Percentiles rank a stretch among this genome's conserved stretches.
phyloP scores from a whole-genome alignment of 2,113 vertebrate species.

The Pomatorhinus ruficollis region DNA sequence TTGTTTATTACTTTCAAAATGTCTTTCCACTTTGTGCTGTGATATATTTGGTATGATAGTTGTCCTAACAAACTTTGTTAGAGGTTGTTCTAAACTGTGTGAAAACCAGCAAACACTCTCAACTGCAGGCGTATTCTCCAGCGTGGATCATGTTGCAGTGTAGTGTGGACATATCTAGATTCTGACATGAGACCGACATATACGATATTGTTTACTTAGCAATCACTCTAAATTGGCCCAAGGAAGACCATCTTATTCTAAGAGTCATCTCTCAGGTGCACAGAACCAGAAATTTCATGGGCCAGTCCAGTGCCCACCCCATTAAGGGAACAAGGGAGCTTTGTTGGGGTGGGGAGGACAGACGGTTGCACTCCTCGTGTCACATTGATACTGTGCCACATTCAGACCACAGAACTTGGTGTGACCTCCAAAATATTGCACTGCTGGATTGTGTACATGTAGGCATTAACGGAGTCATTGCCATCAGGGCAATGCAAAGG shows the following conservation, averaged over 20 bases:
- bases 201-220: not conserved
- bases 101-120: not conserved
- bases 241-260: not conserved
- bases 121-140: not conserved
- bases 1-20: constrained; percentile 34
- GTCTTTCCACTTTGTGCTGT: constrained; percentile 16
- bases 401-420: not conserved
- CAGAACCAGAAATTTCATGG: not conserved
- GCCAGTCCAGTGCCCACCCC: not conserved
- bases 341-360: not conserved
- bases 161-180: not conserved
- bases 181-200: fast-evolving
- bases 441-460: not conserved
- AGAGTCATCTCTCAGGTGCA: not conserved
- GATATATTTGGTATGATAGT: not conserved
- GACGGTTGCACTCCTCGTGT: not conserved
- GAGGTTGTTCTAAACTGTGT: not conserved
- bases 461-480: not conserved
- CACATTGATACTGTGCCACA: not conserved
- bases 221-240: not conserved
- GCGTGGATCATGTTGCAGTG: not conserved
- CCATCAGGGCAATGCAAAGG: not conserved
- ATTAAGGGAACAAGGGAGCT: not conserved
- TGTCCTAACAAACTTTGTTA: not conserved
- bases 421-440: not conserved